Conservation (phyloP, 2,797 vertebrate genomes). For the Pachyuromys duprasi region DNA sequence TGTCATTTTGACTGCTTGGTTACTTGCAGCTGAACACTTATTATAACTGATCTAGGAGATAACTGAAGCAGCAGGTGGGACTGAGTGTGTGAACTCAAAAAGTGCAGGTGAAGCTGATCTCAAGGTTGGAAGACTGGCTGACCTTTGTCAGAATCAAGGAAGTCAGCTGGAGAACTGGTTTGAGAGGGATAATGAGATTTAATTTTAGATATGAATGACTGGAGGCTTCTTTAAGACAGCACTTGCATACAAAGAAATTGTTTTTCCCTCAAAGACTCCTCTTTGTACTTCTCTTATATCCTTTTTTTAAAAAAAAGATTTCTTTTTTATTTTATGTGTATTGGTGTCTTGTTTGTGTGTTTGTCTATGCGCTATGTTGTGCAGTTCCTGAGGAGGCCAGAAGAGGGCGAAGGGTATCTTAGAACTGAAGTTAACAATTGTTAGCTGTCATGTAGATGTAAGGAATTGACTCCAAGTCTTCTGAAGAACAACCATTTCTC, state of each 20-base stretch:
- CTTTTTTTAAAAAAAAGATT: not conserved
- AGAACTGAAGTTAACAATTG: not conserved
- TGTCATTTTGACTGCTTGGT: not conserved
- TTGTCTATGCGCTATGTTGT: not conserved
- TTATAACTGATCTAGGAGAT: slow-evolving; percentile 17
- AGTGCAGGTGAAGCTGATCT: slow-evolving; percentile 4
- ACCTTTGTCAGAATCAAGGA: slow-evolving; percentile 33
- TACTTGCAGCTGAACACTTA: not conserved
- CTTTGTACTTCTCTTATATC: not conserved
- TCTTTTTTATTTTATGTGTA: not conserved
- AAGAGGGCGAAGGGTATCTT: not conserved
- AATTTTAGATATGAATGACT: not conserved
- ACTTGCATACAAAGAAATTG: not conserved
- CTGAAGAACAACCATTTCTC: not conserved
- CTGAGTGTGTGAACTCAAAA: slow-evolving; percentile 34
- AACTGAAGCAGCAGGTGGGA: not conserved
- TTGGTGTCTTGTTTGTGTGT: not conserved
- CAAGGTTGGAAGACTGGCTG: not conserved
- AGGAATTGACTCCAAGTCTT: not conserved
- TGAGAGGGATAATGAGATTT: slow-evolving; percentile 5
- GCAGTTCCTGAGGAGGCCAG: not conserved
- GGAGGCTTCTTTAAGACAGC: slow-evolving; percentile 11
- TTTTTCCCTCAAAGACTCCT: not conserved
- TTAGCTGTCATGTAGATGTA: not conserved
- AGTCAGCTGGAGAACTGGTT: not conserved